Percentiles rank a stretch among this genome's conserved stretches.
Evolutionary conservation across 1,140 invertebrate genomes (phyloP).

Genomic region (Trachelipus rathkii): DNA sequence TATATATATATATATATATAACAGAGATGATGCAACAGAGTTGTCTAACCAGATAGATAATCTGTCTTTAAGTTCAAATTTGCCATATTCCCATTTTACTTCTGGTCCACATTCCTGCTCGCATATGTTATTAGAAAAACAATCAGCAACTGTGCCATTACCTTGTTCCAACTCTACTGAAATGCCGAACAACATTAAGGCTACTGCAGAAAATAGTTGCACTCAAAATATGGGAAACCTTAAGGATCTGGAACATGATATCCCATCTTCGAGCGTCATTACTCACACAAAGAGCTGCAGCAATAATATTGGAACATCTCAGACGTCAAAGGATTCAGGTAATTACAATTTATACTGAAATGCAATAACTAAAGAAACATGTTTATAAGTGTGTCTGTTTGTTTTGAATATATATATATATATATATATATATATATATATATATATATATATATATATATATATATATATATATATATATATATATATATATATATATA

Average conservation of each 20-base stretch:
- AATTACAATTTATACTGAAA: neutral
- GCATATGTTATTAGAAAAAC: neutral
- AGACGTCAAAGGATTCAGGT: neutral
- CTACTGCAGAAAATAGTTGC: neutral
- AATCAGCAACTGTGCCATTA: neutral
- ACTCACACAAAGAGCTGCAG: neutral
- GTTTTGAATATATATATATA: neutral
- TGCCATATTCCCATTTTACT: neutral
- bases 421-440: constrained; percentile 1
- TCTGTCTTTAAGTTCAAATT: neutral
- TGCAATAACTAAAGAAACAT: neutral
- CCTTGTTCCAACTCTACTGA: neutral
- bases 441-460: constrained; percentile 6
- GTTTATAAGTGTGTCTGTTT: neutral
- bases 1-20: no score
- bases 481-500: constrained; percentile 13
- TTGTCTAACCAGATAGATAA: neutral
- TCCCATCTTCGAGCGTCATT: neutral
- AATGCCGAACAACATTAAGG: neutral
- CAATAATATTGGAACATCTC: neutral
- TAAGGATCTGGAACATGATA: neutral
- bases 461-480: constrained; percentile 13
- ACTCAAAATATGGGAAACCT: neutral
- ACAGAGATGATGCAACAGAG: neutral
- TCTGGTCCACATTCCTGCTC: neutral